These are phyloP conservation scores for Caenorhabditis brenneri DNA, from an alignment of 1,140 invertebrate genomes.

Conservation along the genomic window DNA sequence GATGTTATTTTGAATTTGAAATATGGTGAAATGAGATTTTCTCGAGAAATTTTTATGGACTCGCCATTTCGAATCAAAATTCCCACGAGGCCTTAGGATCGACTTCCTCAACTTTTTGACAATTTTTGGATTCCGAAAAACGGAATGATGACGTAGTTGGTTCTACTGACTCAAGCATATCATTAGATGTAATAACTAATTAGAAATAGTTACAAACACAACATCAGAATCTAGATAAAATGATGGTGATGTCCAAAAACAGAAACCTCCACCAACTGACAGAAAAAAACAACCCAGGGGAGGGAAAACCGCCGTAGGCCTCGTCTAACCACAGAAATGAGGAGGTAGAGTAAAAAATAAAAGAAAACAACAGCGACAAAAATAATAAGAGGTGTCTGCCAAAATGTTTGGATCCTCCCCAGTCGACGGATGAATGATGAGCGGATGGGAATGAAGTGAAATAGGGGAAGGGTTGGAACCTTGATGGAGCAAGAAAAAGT, in stretches of 20 bases:
- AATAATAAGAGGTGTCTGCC: conserved; percentile 23
- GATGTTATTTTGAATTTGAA: background rate
- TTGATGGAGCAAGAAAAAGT: conserved; percentile 34
- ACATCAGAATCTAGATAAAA: background rate
- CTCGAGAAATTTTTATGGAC: background rate
- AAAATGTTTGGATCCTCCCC: background rate
- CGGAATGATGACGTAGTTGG: too few relatives aligned
- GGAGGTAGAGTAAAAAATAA: background rate
- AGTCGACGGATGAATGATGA: conserved; percentile 14
- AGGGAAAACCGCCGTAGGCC: background rate
- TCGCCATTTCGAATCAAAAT: background rate
- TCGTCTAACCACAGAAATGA: background rate
- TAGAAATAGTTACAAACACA: too few relatives aligned
- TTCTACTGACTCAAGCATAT: too few relatives aligned
- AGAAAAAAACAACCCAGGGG: too few relatives aligned
- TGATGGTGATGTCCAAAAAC: background rate
- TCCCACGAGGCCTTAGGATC: background rate
- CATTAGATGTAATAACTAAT: too few relatives aligned
- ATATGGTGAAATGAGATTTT: background rate
- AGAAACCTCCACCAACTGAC: background rate
- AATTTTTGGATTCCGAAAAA: too few relatives aligned
- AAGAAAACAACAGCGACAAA: too few relatives aligned
- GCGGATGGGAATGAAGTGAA: conserved; percentile 11
- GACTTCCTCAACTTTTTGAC: background rate
- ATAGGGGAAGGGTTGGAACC: conserved; percentile 14